A percentile compares a stretch with the other conserved stretches of the same genome.
Evolutionary conservation across 2,113 vertebrate species (phyloP).

Genomic region (Ranitomeya imitator): DNA sequence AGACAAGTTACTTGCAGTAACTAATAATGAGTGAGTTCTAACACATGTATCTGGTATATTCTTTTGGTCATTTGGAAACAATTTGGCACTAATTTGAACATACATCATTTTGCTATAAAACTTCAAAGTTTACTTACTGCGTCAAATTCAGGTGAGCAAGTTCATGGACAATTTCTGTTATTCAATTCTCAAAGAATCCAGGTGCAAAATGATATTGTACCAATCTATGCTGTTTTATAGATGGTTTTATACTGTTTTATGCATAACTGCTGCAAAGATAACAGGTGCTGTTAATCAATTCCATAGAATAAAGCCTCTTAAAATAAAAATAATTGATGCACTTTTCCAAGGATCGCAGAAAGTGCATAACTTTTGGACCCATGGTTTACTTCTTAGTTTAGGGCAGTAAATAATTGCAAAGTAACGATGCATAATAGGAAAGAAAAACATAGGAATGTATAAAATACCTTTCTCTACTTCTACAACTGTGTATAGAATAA

Average conservation of each 20-base stretch:
- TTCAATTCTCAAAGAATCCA: background rate
- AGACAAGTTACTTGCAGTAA: background rate
- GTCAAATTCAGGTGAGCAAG: background rate
- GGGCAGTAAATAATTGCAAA: background rate
- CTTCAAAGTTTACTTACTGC: background rate
- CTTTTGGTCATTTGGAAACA: background rate
- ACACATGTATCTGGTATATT: background rate
- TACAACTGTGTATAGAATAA: no score
- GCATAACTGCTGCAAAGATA: constrained; percentile 2
- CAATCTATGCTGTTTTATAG: background rate
- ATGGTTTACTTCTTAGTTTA: background rate
- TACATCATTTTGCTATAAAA: background rate
- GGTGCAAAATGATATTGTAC: background rate
- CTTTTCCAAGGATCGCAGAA: background rate
- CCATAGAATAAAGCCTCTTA: background rate
- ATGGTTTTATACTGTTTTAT: background rate
- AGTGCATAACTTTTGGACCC: background rate
- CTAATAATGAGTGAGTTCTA: background rate
- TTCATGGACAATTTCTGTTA: background rate
- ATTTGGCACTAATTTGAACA: background rate
- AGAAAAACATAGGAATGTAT: background rate
- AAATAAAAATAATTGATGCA: background rate
- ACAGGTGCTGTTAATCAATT: background rate
- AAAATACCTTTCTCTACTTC: background rate
- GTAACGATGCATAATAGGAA: background rate